Evolutionary conservation across 2,113 vertebrate genomes (phyloP), one percentile per base, ranked within the genome.

Genomic region (Tetraodon nigroviridis): DNA sequence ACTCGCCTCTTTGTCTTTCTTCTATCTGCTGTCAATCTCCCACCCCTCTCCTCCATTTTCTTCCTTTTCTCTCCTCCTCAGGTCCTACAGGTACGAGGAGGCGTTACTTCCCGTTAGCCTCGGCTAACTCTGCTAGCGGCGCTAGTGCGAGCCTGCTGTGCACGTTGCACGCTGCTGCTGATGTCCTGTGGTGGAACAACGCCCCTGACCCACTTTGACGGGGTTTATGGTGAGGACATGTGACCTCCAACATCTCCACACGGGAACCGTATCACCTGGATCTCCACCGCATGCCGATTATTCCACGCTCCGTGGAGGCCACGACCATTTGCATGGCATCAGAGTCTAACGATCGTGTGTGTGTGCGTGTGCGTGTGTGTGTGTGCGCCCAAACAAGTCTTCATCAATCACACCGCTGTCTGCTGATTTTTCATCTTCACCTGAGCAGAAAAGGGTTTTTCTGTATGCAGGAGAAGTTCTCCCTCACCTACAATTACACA

Each of bases 381-480:
- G 32, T 12, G 32, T 12, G 32, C 2, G 65, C 11, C 45, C 45
- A 56, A 6, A 58, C 45, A 70, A 75, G 69, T 52, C 20, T 29
- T 27, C 54, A 75, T 71, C 41, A 37, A 74, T 62, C 45, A 53
- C 69, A 45, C 24, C 32, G 47, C 71, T 32, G 29, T 6, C 1
- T 2, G 29, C 74, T 57, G 61, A 61, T 62, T 59, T 58, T 58
- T 63, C 55, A 65, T 71, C 75, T 68, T 64, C 67, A 82, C 77
- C 68, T 82, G 78, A 78, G 51, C 55, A 41, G 65, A 65, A 52
- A 60, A 50, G 53, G 5, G 5, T 32, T 32, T 24, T 83, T 85
- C 81, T 68, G 82, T 75, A 85, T 86, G 77, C 78, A 80, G 76
- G 60, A 64, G 68, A 71, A 61, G 80, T 82, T 73, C n/a, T 0